Percentiles rank a stretch among this genome's conserved stretches.
Evolutionary conservation across 1,140 invertebrate species (phyloP).

Genomic region (Cherax quadricarinatus): DNA sequence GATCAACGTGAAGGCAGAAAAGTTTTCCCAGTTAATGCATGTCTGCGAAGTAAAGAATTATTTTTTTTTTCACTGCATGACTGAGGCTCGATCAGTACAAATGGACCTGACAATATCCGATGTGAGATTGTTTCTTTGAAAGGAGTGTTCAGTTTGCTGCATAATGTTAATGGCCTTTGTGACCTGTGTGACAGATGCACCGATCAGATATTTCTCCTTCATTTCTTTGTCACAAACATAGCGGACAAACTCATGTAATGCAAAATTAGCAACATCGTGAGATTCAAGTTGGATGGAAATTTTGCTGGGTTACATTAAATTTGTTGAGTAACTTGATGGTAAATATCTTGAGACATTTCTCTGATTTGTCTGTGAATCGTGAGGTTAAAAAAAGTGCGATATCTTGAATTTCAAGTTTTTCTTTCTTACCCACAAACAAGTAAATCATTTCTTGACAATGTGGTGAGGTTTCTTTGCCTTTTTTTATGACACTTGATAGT

Average conservation of each 20-base stretch:
- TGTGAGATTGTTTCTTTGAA: conserved; percentile 23
- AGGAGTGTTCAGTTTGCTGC: conserved; percentile 24
- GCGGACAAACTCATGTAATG: conserved; percentile 20
- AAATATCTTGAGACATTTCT: conserved; percentile 33
- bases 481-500: conserved; percentile 10
- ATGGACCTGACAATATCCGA: conserved; percentile 25
- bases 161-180: conserved; percentile 27
- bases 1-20: background rate
- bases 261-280: conserved; percentile 12
- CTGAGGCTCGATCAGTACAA: conserved; percentile 43
- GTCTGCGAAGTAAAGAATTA: conserved; percentile 31
- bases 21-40: conserved; percentile 38
- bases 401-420: conserved; percentile 24
- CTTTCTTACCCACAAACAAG: conserved; percentile 30
- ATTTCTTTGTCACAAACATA: conserved; percentile 17
- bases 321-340: background rate
- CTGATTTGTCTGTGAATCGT: conserved; percentile 21
- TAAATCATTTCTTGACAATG: conserved; percentile 38
- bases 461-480: conserved; percentile 46
- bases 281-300: conserved; percentile 29
- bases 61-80: conserved; percentile 31
- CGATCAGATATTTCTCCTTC: conserved; percentile 1
- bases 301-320: conserved; percentile 46
- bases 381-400: background rate
- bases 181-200: conserved; percentile 14